phyloP scores from a whole-genome alignment of 2,797 vertebrate genomes.

The Heterohyrax brucei region DNA sequence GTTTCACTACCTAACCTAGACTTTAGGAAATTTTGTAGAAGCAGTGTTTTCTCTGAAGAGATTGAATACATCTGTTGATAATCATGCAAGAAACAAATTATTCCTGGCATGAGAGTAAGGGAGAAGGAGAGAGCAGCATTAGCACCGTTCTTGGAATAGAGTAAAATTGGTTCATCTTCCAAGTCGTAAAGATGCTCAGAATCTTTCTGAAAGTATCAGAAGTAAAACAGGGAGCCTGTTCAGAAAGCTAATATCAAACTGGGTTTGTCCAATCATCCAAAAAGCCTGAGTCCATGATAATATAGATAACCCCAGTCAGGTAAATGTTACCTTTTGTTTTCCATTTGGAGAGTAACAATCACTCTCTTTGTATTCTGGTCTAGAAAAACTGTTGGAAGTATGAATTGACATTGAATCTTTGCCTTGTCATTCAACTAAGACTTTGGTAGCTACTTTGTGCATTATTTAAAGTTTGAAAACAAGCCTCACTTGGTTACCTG shows the following conservation, averaged over 20 bases:
- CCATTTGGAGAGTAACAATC: background rate
- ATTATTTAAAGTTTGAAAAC: background rate
- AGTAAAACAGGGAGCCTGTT: background rate
- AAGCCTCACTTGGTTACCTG: background rate
- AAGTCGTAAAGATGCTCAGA: background rate
- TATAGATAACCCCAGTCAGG: background rate
- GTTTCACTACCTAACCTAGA: background rate
- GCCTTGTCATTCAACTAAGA: background rate
- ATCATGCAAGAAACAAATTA: background rate
- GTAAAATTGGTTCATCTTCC: background rate
- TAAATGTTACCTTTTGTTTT: background rate
- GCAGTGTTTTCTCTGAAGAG: background rate
- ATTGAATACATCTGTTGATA: background rate
- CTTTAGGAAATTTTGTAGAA: background rate
- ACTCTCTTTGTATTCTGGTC: background rate
- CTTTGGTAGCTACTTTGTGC: background rate
- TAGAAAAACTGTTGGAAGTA: background rate
- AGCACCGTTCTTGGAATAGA: background rate
- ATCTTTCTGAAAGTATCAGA: background rate
- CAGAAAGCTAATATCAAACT: background rate
- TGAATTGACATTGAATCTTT: background rate
- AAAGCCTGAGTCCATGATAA: rapidly evolving
- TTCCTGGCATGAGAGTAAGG: background rate
- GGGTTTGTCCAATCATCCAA: background rate
- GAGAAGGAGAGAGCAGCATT: background rate